Evolutionary conservation across 2,113 vertebrate species (phyloP).

Genomic region (Zosterops japonicus): DNA sequence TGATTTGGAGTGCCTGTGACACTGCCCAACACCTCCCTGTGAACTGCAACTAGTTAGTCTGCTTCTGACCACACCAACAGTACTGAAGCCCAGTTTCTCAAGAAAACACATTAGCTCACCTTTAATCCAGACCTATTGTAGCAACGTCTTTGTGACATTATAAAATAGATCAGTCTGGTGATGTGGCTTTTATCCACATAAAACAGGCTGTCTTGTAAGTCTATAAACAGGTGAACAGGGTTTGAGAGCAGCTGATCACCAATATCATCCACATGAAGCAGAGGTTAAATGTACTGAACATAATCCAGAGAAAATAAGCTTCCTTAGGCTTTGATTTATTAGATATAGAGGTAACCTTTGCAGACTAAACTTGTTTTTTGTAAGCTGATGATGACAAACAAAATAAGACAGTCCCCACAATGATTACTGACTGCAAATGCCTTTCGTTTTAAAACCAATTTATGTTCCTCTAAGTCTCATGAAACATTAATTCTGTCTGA

Average conservation of each 20-base stretch:
- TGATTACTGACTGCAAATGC: background rate
- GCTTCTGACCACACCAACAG: background rate
- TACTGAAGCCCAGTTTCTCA: background rate
- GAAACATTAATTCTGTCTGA: background rate
- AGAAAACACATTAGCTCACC: background rate
- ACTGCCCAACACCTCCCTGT: background rate
- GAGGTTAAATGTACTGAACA: background rate
- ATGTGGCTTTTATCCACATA: rapidly evolving
- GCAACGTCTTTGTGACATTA: background rate
- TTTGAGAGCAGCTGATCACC: background rate
- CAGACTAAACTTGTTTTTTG: background rate
- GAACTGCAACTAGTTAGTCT: background rate
- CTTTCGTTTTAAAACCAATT: background rate
- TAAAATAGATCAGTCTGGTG: background rate
- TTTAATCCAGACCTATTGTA: background rate
- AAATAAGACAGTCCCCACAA: background rate
- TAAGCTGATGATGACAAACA: background rate
- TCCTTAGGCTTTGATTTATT: background rate
- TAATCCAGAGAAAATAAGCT: background rate
- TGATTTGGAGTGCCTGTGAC: background rate
- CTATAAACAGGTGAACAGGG: background rate
- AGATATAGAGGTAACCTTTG: background rate
- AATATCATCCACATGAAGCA: background rate
- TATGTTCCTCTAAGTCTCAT: background rate
- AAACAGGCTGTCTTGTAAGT: background rate